These are phyloP conservation scores for Archocentrus centrarchus DNA, from an alignment of 2,113 vertebrate genomes.

Conservation along the genomic window DNA sequence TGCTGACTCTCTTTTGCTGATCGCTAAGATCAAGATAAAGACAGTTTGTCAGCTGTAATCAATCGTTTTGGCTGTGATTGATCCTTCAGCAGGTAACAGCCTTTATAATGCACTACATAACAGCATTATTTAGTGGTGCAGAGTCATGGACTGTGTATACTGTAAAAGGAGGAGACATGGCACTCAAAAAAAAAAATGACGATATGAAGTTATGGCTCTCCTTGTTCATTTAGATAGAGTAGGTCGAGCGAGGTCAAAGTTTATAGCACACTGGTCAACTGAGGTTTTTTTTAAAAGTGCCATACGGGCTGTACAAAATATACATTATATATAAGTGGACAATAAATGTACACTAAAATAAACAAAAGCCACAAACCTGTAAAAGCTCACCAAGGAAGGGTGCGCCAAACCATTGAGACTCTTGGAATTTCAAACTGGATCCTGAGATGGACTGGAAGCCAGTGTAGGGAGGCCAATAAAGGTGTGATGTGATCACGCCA, in stretches of 20 bases:
- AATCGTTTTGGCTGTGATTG: background rate
- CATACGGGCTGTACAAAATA: too few relatives aligned
- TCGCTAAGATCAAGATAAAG: background rate
- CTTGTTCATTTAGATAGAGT: background rate
- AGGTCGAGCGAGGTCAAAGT: too few relatives aligned
- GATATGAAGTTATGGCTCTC: background rate
- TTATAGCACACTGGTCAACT: too few relatives aligned
- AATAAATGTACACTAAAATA: background rate
- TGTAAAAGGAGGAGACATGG: too few relatives aligned
- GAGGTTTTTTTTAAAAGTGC: too few relatives aligned
- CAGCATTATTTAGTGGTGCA: background rate
- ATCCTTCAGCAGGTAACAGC: background rate
- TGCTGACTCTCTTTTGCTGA: background rate
- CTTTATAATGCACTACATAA: background rate
- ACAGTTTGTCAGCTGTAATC: background rate
- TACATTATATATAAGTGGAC: too few relatives aligned
- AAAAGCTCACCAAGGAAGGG: background rate
- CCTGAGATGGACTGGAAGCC: too few relatives aligned
- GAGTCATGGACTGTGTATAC: background rate
- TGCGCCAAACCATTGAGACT: background rate
- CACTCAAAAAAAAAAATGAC: too few relatives aligned
- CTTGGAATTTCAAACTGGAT: background rate
- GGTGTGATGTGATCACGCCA: rapidly evolving
- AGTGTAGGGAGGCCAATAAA: background rate
- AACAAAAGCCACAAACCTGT: background rate